These are phyloP conservation scores for Sitophilus oryzae DNA, from an alignment of 1,140 invertebrate species.

Conservation along the genomic window DNA sequence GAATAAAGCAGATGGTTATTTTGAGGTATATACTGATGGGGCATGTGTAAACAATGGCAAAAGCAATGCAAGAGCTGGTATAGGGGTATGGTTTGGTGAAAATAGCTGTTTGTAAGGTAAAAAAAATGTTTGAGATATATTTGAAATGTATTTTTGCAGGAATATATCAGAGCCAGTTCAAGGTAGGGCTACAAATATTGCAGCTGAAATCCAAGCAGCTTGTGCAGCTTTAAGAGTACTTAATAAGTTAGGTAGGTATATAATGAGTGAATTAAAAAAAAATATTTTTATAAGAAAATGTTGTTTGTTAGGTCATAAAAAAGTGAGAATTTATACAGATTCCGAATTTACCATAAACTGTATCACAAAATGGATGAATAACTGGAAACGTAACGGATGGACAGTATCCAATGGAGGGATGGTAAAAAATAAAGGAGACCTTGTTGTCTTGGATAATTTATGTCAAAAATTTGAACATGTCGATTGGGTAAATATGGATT, in stretches of 20 bases:
- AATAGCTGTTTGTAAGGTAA: no score
- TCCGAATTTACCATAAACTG: conserved; percentile 90
- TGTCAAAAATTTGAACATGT: conserved; percentile 53
- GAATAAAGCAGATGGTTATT: conserved; percentile 23
- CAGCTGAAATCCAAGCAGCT: conserved; percentile 94
- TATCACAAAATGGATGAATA: conserved; percentile 78
- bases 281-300: conserved; percentile 62
- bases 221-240: conserved; percentile 73
- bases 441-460: conserved; percentile 68
- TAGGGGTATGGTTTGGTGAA: conserved; percentile 90
- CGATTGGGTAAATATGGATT: conserved; percentile 66
- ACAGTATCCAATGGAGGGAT: conserved; percentile 58
- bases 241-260: conserved; percentile 55
- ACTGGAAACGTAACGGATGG: conserved; percentile 87
- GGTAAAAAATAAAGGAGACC: conserved; percentile 82
- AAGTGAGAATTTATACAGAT: conserved; percentile 81
- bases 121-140: no score
- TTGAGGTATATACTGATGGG: conserved; percentile 82
- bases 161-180: conserved; percentile 77
- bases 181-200: conserved; percentile 88
- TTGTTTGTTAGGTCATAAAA: conserved; percentile 58
- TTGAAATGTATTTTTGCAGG: conserved; percentile 46
- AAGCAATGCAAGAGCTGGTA: conserved; percentile 72
- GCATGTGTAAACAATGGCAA: conserved; percentile 78
- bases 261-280: no score